Base-by-base conservation (phyloP, 2,113 vertebrate species). In the Burhinus bistriatus region DNA sequence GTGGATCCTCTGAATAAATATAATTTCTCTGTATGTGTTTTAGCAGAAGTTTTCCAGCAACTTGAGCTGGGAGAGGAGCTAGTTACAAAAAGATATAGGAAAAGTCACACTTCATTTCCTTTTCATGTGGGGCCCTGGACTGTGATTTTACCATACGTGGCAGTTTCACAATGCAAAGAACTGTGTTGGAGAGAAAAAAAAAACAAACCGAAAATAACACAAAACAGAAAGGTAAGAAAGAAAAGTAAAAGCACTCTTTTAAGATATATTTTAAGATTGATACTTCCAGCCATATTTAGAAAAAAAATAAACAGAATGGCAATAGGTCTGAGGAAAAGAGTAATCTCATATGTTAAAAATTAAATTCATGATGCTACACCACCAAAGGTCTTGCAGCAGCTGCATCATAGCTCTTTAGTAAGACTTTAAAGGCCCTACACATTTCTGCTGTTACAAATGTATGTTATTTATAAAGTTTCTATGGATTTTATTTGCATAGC, bases 101-200 rank as follows among this genome's bases (percentile, higher is more conserved):
- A 36, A 85, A 71, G 3, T 16, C 23, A 30, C 25, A 6, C 16
- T 70, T 2, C 3, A 7, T 82, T 84, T 76, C 1, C 11, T 55
- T 55, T 79, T 52, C 27, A 15, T 11, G 7, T 26, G 44, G 7
- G 14, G 9, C 25, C 22, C 13, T 17, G 14, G 29, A 44, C 52
- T n/a, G 17, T 49, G 40, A 36, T 44, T 70, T 83, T 52, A 17
- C 18, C 26, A 42, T 6, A 42, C 3, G 2, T 17, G 14, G 15
- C 36, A 68, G 40, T 64, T 54, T 73, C 26, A 44, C 49, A 11
- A 42, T 51, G 30, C 16, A 15, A 42, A 89, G 17, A 68, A 40
- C 27, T 1, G 8, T 1, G 0, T 0, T 32, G 9, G 36, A 83
- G 38, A 72, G 38, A 52, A 55, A 36, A 57, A 57, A 2, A 17